Percentiles rank a stretch among this genome's conserved stretches.
These are phyloP conservation scores for Strongylocentrotus purpuratus DNA, from an alignment of 35 echinoderm and acorn worm genomes.

Conservation along the genomic window DNA sequence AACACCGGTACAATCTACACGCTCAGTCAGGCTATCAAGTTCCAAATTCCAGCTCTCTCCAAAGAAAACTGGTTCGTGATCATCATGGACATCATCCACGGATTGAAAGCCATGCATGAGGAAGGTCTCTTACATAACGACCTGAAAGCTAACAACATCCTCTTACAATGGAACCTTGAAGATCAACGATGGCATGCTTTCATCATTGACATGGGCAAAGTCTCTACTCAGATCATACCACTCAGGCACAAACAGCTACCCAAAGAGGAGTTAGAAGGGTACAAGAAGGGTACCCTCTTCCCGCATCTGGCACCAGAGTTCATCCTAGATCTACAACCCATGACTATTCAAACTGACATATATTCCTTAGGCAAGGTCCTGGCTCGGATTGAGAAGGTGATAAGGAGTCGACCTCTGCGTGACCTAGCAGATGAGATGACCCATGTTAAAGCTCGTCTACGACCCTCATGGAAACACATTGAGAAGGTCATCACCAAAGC, in stretches of 20 bases:
- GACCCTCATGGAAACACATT: conserved; percentile 10
- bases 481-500: conserved; percentile 1
- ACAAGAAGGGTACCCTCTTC: not conserved
- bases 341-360: conserved; percentile 4
- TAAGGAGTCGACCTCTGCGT: not conserved
- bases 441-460: not conserved
- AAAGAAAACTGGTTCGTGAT: not conserved
- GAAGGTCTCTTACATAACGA: conserved; percentile 52
- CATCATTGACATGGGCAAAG: conserved; percentile 46
- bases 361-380: conserved; percentile 21
- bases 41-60: not conserved
- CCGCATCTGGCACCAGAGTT: conserved; percentile 32
- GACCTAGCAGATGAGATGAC: conserved; percentile 17
- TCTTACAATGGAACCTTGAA: not conserved
- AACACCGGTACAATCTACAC: not conserved
- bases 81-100: conserved; percentile 22
- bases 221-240: conserved; percentile 24
- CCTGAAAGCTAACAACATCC: conserved; percentile 36
- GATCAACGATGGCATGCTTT: conserved; percentile 28
- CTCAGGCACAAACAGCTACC: not conserved
- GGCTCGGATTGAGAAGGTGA: not conserved
- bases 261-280: conserved; percentile 33
- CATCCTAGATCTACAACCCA: conserved; percentile 3
- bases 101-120: conserved; percentile 32
- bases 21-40: conserved; percentile 7